A percentile compares a stretch with the other conserved stretches of the same genome.
These are phyloP conservation scores for Ochotona princeps DNA, from an alignment of 2,113 vertebrate genomes.

Conservation along the genomic window DNA sequence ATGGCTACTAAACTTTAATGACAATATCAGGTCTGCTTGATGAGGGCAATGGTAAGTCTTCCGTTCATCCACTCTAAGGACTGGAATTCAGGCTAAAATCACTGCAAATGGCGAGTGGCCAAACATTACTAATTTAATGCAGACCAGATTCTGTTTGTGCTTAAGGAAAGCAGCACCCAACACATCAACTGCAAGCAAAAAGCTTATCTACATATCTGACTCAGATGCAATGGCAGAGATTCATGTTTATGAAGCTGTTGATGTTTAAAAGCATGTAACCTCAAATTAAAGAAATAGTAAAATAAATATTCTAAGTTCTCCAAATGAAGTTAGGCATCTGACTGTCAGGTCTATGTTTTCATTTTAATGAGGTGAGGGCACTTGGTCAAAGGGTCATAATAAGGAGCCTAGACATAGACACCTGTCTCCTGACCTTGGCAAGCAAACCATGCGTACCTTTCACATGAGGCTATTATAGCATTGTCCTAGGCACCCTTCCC, in stretches of 20 bases:
- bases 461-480: background rate
- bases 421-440: background rate
- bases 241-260: constrained; percentile 47
- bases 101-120: constrained; percentile 81
- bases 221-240: background rate
- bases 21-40: constrained; percentile 83
- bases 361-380: background rate
- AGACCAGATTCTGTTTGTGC: constrained; percentile 75
- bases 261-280: constrained; percentile 64
- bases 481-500: background rate
- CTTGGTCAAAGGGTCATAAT: background rate
- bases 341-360: background rate
- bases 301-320: background rate
- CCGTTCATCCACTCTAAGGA: constrained; percentile 82
- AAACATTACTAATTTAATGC: constrained; percentile 80
- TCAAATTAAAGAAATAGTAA: constrained; percentile 60
- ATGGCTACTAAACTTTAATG: constrained; percentile 81
- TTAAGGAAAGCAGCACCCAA: constrained; percentile 79
- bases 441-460: background rate
- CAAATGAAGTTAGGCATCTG: constrained; percentile 1
- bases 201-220: constrained; percentile 28
- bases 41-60: constrained; percentile 79
- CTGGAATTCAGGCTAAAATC: constrained; percentile 82
- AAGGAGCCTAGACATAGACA: background rate
- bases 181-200: constrained; percentile 24